Conservation (phyloP, 2,888 invertebrate species). For the Dicranocentrus wangi region DNA sequence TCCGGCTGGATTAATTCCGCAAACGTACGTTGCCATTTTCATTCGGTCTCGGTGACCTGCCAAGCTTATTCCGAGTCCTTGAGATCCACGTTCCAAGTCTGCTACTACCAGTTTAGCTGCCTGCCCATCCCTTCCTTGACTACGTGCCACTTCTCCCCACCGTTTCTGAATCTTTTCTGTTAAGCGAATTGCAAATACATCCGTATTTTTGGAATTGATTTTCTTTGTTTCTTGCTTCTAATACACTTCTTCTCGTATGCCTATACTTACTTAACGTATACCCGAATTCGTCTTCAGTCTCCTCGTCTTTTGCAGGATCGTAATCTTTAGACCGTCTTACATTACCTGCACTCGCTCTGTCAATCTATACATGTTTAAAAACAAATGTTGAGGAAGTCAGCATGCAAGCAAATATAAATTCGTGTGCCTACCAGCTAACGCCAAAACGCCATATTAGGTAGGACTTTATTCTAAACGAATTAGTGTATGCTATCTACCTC, state of each 20-base stretch:
- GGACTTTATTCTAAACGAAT: background rate
- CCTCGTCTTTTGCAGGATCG: slow-evolving; percentile 86
- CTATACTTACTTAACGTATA: slow-evolving; percentile 86
- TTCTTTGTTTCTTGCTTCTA: background rate
- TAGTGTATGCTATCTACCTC: too few species aligned
- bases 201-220: background rate
- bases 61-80: slow-evolving; percentile 90
- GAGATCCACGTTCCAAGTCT: slow-evolving; percentile 75
- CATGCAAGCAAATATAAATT: too few species aligned
- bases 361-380: too few species aligned
- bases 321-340: slow-evolving; percentile 84
- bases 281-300: slow-evolving; percentile 92
- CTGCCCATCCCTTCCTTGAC: slow-evolving; percentile 75
- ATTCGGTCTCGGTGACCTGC: slow-evolving; percentile 95
- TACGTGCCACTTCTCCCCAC: slow-evolving; percentile 84
- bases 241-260: too few species aligned
- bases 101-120: slow-evolving; percentile 73
- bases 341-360: slow-evolving; percentile 90
- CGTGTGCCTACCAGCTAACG: too few species aligned
- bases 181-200: background rate
- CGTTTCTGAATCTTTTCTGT: slow-evolving; percentile 89
- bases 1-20: slow-evolving; percentile 90
- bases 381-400: too few species aligned
- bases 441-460: too few species aligned
- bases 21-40: slow-evolving; percentile 96